Evolutionary conservation across 2,113 vertebrate genomes (phyloP).

Genomic region (Microtus ochrogaster): DNA sequence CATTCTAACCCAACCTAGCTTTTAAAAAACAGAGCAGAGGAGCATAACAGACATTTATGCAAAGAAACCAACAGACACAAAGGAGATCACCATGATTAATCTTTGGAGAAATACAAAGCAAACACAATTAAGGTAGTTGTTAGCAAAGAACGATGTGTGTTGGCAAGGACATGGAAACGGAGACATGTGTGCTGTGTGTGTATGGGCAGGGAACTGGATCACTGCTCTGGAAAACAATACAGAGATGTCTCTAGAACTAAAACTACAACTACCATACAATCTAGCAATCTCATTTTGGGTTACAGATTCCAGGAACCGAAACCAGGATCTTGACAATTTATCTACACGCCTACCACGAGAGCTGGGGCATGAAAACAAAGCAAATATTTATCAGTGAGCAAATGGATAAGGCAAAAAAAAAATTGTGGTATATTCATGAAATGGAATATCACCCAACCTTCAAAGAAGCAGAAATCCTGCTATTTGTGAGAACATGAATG

Average conservation of each 20-base stretch:
- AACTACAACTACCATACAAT: neutral
- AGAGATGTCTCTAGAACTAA: neutral
- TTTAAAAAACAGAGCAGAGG: neutral
- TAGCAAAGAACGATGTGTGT: neutral
- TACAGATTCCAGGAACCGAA: neutral
- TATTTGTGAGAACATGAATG: neutral
- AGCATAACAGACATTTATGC: neutral
- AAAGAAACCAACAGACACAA: neutral
- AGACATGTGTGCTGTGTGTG: neutral
- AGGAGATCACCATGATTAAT: neutral
- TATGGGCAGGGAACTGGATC: neutral
- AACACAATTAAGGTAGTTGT: neutral
- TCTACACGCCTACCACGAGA: neutral
- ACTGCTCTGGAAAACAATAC: neutral
- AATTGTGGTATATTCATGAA: neutral
- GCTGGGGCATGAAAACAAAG: no score
- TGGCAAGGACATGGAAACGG: neutral
- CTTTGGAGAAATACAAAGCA: neutral
- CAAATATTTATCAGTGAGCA: neutral
- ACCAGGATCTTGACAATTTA: neutral
- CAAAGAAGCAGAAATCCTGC: neutral
- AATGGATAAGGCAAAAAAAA: neutral
- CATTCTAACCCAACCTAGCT: neutral
- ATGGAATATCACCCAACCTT: neutral
- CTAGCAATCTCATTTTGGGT: neutral